Evolutionary conservation across 2,888 invertebrate species (phyloP), one percentile per base, ranked within the genome.

Genomic region (Marronus borbonicus): DNA sequence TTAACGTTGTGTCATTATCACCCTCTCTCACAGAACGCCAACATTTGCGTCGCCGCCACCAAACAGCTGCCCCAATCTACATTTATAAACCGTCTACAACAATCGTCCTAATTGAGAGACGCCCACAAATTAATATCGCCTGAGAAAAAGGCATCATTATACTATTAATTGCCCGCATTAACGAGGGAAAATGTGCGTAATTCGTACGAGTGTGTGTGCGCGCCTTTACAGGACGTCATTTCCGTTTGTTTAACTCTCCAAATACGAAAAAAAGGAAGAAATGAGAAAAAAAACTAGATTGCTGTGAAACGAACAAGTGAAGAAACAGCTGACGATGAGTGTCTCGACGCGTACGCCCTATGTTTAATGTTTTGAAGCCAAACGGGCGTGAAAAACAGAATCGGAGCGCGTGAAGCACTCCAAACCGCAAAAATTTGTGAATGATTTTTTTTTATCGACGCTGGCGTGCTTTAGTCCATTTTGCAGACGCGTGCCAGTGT

Each of bases 71-170:
- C 17, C 55, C 44, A 12, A 44, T 44, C 44, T 44, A 44, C 44
- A 44, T 44, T 44, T 44, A 44, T 8, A 44, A 36, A 36, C 44
- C 44, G 12, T 44, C 44, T 44, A 44, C 44, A 44, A 36, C 20
- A 20, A 17, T 20, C 55, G 55, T 58, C 55, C 17, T 58, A 58
- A 58, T 58, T 58, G 20, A 5, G 24, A 62, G 31, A 28, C 62
- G 24, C 62, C 62, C 62, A 62, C 62, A 62, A 62, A 44, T 66
- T 66, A 66, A 66, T 66, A 66, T 66, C 49, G 49, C 20, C 44
- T 44, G 66, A 49, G 49, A 66, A 66, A 44, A 24, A 66, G 44
- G 49, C 66, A 17, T 20, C 66, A 66, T 44, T 49, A 62, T 62
- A 14, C 62, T 62, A 62, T 24, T 62, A 62, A 62, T 62, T 62